These are phyloP conservation scores for Barbus barbus DNA, from an alignment of 2,113 vertebrate species.

Conservation along the genomic window DNA sequence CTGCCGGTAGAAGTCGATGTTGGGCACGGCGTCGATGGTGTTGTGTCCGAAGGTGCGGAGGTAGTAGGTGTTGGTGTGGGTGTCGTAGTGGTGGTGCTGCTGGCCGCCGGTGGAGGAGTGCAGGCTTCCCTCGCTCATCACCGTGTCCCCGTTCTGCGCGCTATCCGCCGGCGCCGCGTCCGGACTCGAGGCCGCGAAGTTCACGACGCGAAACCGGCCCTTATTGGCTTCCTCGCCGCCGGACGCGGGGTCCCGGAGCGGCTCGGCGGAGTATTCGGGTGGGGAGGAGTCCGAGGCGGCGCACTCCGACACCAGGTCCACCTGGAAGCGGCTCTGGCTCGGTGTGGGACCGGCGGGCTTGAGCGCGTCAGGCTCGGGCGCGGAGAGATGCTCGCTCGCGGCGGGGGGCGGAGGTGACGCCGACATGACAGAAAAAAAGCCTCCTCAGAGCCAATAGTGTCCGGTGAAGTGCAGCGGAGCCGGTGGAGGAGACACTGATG, in stretches of 20 bases:
- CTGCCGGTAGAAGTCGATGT: constrained; percentile 96
- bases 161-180: constrained; percentile 73
- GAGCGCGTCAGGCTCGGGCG: constrained; percentile 62
- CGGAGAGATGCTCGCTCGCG: constrained; percentile 51
- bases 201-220: constrained; percentile 92
- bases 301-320: constrained; percentile 88
- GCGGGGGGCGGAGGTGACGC: constrained; percentile 61
- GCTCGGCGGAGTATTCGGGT: constrained; percentile 47
- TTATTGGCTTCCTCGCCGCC: constrained; percentile 87
- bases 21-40: constrained; percentile 96
- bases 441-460: background rate
- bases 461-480: background rate
- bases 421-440: constrained; percentile 67
- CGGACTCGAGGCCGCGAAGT: constrained; percentile 83
- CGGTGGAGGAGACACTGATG: constrained; percentile 13
- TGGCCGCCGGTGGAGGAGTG: constrained; percentile 88
- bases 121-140: constrained; percentile 92
- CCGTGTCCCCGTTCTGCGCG: constrained; percentile 93
- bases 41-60: constrained; percentile 97
- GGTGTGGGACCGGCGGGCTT: constrained; percentile 86
- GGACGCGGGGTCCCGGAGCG: constrained; percentile 47
- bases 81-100: constrained; percentile 95
- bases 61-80: constrained; percentile 97
- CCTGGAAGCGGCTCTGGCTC: constrained; percentile 96
- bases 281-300: constrained; percentile 69